Evolutionary conservation across 2,113 vertebrate genomes (phyloP).

Genomic region (Euleptes europaea): DNA sequence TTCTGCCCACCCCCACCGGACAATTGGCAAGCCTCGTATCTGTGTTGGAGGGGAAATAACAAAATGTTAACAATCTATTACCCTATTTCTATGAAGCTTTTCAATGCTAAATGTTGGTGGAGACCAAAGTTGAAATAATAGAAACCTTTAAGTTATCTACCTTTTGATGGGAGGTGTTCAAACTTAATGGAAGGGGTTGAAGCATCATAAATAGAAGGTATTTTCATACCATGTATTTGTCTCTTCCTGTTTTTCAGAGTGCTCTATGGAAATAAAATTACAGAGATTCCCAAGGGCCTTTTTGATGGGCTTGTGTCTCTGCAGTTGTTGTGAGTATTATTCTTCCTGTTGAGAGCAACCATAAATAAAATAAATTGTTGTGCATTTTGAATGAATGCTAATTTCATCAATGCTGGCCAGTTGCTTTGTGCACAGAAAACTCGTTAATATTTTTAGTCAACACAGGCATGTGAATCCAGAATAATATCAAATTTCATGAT

Average conservation of each 20-base stretch:
- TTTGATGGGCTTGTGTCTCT: slow-evolving; percentile 96
- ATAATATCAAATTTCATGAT: not conserved
- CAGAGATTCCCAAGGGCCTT: slow-evolving; percentile 94
- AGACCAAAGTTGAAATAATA: slow-evolving; percentile 56
- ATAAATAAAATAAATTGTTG: slow-evolving; percentile 26
- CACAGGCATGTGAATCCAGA: not conserved
- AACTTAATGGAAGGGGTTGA: slow-evolving; percentile 44
- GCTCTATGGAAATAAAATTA: slow-evolving; percentile 97
- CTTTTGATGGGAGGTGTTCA: slow-evolving; percentile 50
- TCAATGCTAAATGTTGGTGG: slow-evolving; percentile 61
- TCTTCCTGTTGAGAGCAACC: slow-evolving; percentile 35
- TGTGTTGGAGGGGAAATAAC: slow-evolving; percentile 15
- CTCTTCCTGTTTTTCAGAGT: slow-evolving; percentile 82
- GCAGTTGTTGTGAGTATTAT: slow-evolving; percentile 94
- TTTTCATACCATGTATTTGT: slow-evolving; percentile 64
- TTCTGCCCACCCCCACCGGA: too few species aligned
- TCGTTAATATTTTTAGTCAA: slow-evolving; percentile 19
- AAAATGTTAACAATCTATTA: slow-evolving; percentile 43
- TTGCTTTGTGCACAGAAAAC: not conserved
- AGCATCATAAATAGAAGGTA: slow-evolving; percentile 55
- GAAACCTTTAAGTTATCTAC: slow-evolving; percentile 53
- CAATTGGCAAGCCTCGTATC: too few species aligned
- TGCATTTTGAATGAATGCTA: not conserved
- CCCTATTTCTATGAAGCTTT: slow-evolving; percentile 61
- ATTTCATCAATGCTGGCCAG: slow-evolving; percentile 11